phyloP scores from a whole-genome alignment of 2,888 invertebrate species.

The Parelbella ahira region DNA sequence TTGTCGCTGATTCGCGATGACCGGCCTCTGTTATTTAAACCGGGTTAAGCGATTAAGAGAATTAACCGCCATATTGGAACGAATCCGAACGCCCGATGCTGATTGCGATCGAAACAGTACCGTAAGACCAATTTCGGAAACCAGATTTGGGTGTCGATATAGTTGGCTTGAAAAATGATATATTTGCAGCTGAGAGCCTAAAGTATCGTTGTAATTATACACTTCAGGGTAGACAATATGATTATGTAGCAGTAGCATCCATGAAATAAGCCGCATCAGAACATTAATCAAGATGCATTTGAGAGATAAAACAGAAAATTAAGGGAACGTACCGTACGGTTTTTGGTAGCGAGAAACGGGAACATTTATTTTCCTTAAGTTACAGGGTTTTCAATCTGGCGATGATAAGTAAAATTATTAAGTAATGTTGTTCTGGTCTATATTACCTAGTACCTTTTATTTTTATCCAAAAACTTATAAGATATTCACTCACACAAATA shows the following conservation, averaged over 20 bases:
- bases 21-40: constrained; percentile 23
- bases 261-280: constrained; percentile 6
- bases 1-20: constrained; percentile 19
- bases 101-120: constrained; percentile 23
- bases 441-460: no score
- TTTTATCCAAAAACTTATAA: no score
- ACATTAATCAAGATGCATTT: constrained; percentile 6
- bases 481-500: no score
- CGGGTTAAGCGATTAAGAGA: constrained; percentile 29
- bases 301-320: neutral
- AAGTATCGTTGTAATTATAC: constrained; percentile 17
- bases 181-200: constrained; percentile 6
- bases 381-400: no score
- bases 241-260: neutral
- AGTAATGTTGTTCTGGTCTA: no score
- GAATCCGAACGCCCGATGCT: constrained; percentile 22
- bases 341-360: no score
- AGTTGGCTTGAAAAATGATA: constrained; percentile 15
- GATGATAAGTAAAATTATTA: no score
- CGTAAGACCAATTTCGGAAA: constrained; percentile 25
- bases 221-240: neutral
- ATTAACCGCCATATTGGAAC: constrained; percentile 28
- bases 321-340: neutral
- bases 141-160: constrained; percentile 23
- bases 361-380: no score